A percentile compares a stretch with the other conserved stretches of the same genome.
phyloP scores from a whole-genome alignment of 2,797 vertebrate genomes.

The Geotria australis region DNA sequence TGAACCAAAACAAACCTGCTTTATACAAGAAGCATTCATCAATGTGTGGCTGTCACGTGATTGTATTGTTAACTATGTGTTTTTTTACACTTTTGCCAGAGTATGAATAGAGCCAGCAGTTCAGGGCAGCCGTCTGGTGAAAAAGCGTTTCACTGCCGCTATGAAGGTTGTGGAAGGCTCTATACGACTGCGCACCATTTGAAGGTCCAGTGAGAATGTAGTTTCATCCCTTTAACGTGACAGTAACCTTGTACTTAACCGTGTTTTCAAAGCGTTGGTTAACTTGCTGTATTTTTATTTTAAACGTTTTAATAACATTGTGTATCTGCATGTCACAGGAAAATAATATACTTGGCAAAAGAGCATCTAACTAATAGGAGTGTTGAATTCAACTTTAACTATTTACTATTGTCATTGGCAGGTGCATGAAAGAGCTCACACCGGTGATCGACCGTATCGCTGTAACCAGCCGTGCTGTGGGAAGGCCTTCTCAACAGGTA shows the following conservation, averaged over 20 bases:
- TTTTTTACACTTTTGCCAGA: too few relatives aligned
- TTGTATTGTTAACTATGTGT: too few relatives aligned
- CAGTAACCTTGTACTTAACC: not conserved
- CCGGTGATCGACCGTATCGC: conserved; percentile 75
- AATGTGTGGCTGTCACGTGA: too few relatives aligned
- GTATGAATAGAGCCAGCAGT: conserved; percentile 3
- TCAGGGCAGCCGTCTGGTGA: conserved; percentile 52
- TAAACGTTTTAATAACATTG: not conserved
- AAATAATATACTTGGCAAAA: not conserved
- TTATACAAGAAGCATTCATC: too few relatives aligned
- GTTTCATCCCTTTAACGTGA: not conserved
- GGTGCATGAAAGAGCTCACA: conserved; percentile 96
- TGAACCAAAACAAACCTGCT: too few relatives aligned
- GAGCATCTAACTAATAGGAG: not conserved
- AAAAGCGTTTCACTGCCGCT: conserved; percentile 82
- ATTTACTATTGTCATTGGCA: conserved; percentile 9
- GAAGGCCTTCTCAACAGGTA: conserved; percentile 98
- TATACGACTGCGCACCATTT: conserved; percentile 96
- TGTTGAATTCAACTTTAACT: not conserved
- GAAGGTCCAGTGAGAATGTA: conserved; percentile 21
- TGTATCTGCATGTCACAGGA: not conserved
- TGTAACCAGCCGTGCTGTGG: conserved; percentile 71
- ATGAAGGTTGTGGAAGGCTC: conserved; percentile 83
- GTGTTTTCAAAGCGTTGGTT: not conserved
- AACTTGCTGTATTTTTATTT: not conserved